Conservation (phyloP, 2,113 vertebrate species). For the Sinocyclocheilus anophthalmus region DNA sequence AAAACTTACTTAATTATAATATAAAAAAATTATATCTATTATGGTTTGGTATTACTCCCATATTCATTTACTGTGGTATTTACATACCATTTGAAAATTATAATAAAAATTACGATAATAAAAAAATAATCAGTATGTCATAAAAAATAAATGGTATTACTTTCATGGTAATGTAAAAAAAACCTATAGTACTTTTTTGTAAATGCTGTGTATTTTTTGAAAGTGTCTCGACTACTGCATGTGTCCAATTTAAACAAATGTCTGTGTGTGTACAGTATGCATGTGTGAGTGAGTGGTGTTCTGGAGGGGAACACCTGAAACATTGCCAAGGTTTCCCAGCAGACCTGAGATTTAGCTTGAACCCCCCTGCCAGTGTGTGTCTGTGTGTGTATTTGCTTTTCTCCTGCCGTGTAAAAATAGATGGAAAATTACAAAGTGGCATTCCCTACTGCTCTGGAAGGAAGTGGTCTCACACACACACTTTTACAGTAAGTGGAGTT, state of each 20-base stretch:
- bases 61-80: too few species aligned
- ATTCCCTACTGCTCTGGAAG: conserved; percentile 55
- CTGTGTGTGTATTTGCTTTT: too few species aligned
- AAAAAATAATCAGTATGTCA: too few species aligned
- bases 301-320: conserved; percentile 43
- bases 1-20: too few species aligned
- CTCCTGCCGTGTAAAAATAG: conserved; percentile 54
- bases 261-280: background rate
- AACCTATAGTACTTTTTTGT: background rate
- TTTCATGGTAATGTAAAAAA: background rate
- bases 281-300: conserved; percentile 26
- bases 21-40: too few species aligned
- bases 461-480: conserved; percentile 48
- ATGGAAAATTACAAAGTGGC: conserved; percentile 62
- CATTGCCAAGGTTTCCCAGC: conserved; percentile 39
- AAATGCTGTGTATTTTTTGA: background rate
- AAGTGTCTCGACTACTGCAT: background rate
- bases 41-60: too few species aligned
- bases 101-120: too few species aligned
- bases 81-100: too few species aligned
- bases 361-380: background rate
- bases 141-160: background rate
- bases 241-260: background rate
- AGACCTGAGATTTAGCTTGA: conserved; percentile 26
- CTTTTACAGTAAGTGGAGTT: background rate